A percentile compares a stretch with the other conserved stretches of the same genome.
These are phyloP conservation scores for Elaphurus davidianus DNA, from an alignment of 2,113 vertebrate species.

Conservation along the genomic window DNA sequence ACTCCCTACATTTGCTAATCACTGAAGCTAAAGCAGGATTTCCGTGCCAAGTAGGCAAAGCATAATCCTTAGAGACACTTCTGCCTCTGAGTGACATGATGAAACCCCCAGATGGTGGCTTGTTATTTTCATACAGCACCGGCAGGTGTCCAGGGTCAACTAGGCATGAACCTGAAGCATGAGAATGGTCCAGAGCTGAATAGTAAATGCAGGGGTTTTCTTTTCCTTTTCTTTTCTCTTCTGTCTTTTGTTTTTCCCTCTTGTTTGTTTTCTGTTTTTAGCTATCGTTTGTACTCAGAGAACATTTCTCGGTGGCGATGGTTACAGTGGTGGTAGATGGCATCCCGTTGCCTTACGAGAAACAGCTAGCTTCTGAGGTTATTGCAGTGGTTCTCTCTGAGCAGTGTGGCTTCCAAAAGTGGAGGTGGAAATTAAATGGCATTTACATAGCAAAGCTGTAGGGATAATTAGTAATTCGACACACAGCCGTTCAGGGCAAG, in stretches of 20 bases:
- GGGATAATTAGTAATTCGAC: slow-evolving; percentile 30
- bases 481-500: slow-evolving; percentile 9
- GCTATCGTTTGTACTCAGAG: background rate
- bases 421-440: slow-evolving; percentile 43
- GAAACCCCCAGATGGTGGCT: slow-evolving; percentile 79
- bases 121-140: slow-evolving; percentile 70
- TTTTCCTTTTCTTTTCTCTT: background rate
- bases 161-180: slow-evolving; percentile 41
- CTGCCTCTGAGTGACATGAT: slow-evolving; percentile 40
- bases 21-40: slow-evolving; percentile 68
- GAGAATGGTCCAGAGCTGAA: background rate
- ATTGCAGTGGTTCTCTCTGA: background rate
- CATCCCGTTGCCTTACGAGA: background rate
- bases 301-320: background rate
- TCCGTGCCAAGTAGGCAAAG: slow-evolving; percentile 61
- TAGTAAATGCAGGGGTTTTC: background rate
- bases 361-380: background rate
- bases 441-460: slow-evolving; percentile 40
- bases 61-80: slow-evolving; percentile 30
- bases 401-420: slow-evolving; percentile 24
- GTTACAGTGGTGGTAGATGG: background rate
- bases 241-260: background rate
- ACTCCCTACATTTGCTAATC: slow-evolving; percentile 62
- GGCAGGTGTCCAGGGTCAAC: background rate
- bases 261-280: background rate